A percentile compares a stretch with the other conserved stretches of the same genome.
Evolutionary conservation across 2,888 invertebrate genomes (phyloP).

Genomic region (Erynnis tages): DNA sequence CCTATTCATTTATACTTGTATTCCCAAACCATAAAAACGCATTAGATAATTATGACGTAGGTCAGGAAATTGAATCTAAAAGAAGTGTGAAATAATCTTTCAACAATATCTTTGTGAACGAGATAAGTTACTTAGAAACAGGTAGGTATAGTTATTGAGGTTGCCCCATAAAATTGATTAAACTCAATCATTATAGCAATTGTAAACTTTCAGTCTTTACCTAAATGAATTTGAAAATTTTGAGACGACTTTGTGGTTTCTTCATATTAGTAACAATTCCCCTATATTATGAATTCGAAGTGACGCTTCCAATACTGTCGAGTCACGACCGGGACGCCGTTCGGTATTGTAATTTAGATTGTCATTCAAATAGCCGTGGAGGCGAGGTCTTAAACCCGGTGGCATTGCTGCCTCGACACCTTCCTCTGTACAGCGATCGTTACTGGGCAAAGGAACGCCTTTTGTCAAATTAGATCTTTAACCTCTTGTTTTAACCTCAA

Average conservation of each 20-base stretch:
- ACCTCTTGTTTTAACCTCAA: constrained; percentile 2
- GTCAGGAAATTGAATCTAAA: too few species aligned
- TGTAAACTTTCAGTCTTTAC: too few species aligned
- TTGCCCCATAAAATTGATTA: too few species aligned
- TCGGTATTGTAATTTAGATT: constrained; percentile 72
- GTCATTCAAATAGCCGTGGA: constrained; percentile 67
- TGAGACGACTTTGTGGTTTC: background rate
- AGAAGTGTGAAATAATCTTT: too few species aligned
- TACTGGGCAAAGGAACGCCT: constrained; percentile 17
- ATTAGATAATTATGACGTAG: too few species aligned
- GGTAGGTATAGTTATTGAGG: too few species aligned
- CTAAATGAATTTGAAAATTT: too few species aligned
- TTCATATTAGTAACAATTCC: constrained; percentile 36
- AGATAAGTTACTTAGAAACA: too few species aligned
- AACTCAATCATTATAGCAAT: too few species aligned
- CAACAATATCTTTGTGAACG: too few species aligned
- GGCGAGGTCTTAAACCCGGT: constrained; percentile 60
- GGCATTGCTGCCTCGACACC: constrained; percentile 75
- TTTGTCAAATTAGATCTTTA: constrained; percentile 9
- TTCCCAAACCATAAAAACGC: too few species aligned
- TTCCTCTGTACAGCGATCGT: constrained; percentile 39
- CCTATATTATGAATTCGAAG: constrained; percentile 49
- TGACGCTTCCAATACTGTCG: constrained; percentile 53
- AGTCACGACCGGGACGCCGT: constrained; percentile 71
- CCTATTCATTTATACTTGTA: too few species aligned